Conservation (phyloP, 2,113 vertebrate species). For the Amphiprion percula region DNA sequence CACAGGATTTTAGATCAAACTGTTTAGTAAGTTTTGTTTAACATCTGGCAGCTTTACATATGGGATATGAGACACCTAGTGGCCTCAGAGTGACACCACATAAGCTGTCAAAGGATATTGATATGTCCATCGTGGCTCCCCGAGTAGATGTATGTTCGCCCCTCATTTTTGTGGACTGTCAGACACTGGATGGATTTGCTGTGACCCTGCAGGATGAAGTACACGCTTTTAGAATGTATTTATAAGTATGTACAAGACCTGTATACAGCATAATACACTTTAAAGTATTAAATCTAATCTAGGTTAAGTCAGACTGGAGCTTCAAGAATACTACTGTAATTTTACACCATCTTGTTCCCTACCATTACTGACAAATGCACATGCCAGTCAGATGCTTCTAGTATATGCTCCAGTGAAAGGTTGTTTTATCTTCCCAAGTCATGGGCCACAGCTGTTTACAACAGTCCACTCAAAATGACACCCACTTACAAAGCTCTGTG, state of each 20-base stretch:
- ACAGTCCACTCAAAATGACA: no score
- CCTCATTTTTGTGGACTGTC: conserved; percentile 89
- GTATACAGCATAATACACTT: neutral
- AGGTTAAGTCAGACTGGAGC: no score
- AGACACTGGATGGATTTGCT: conserved; percentile 96
- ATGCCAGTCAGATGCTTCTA: neutral
- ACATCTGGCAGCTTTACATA: no score
- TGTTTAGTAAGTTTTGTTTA: no score
- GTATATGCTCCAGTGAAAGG: neutral
- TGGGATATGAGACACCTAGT: no score
- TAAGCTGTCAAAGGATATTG: conserved; percentile 93
- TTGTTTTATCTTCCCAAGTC: no score
- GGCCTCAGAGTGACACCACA: neutral
- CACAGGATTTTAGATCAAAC: no score
- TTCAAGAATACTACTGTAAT: no score
- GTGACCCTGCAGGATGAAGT: conserved; percentile 89
- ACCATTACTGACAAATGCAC: neutral
- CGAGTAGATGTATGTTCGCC: conserved; percentile 90
- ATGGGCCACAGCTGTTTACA: no score
- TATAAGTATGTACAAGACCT: neutral
- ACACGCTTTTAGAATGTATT: neutral
- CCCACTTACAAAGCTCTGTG: no score
- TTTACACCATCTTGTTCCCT: no score
- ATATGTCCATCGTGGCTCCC: conserved; percentile 97
- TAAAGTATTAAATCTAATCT: neutral